Conservation (phyloP, 2,113 vertebrate genomes). For the Anguilla rostrata region DNA sequence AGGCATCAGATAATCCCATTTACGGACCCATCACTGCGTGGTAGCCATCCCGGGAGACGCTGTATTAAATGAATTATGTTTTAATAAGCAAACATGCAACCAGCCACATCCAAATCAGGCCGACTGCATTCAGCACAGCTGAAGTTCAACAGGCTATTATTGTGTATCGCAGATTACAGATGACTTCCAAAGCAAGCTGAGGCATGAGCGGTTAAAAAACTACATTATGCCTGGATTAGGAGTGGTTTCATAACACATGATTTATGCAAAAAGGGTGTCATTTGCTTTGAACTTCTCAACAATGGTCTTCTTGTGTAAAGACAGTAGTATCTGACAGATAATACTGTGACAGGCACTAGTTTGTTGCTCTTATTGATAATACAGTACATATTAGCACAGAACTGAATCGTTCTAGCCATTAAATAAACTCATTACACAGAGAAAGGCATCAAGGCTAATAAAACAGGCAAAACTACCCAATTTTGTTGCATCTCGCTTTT, state of each 20-base stretch:
- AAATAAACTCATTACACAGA: no score
- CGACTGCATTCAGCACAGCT: neutral
- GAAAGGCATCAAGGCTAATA: no score
- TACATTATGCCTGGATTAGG: neutral
- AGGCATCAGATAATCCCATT: neutral
- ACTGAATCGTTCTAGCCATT: no score
- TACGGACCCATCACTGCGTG: neutral
- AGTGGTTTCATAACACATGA: neutral
- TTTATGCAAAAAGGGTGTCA: neutral
- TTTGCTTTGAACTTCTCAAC: no score
- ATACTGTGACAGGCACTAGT: no score
- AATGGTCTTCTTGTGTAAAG: no score
- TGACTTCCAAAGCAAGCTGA: neutral
- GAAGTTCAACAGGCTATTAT: neutral
- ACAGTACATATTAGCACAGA: no score
- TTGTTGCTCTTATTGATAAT: no score
- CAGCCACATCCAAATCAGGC: neutral
- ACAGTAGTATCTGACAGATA: no score
- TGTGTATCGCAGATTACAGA: neutral
- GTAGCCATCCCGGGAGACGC: neutral
- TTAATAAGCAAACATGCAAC: neutral
- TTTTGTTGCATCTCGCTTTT: no score
- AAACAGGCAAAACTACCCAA: no score
- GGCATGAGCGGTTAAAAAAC: no score
- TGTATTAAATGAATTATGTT: conserved; percentile 12